Conservation (phyloP, 2,888 invertebrate species). For the Heterodera filipjevi region DNA sequence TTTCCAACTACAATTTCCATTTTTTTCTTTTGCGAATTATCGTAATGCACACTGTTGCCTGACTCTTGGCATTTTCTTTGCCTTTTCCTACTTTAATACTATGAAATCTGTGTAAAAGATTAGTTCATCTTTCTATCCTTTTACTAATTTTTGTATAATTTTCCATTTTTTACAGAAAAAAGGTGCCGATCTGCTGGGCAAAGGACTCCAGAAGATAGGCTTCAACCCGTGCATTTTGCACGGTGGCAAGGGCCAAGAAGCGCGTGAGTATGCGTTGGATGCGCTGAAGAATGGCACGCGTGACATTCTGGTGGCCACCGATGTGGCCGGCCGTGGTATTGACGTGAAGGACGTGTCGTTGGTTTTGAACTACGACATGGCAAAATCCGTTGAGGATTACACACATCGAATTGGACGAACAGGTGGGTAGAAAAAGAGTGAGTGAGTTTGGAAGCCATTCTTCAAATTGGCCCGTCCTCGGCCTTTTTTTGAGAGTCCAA, state of each 20-base stretch:
- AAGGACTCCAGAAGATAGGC: slow-evolving; percentile 92
- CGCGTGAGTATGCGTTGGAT: slow-evolving; percentile 94
- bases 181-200: slow-evolving; percentile 94
- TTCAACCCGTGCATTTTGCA: slow-evolving; percentile 96
- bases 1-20: too few species aligned
- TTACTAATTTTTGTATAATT: slow-evolving; percentile 5
- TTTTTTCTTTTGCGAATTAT: too few species aligned
- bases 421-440: slow-evolving; percentile 69
- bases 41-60: too few species aligned
- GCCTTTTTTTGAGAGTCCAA: too few species aligned
- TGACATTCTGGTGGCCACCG: slow-evolving; percentile 97
- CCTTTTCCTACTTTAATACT: too few species aligned
- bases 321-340: slow-evolving; percentile 99
- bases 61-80: too few species aligned
- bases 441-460: too few species aligned
- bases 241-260: slow-evolving; percentile 95
- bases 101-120: too few species aligned
- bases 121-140: too few species aligned
- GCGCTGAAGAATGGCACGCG: slow-evolving; percentile 93
- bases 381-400: slow-evolving; percentile 88
- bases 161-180: slow-evolving; percentile 19
- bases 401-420: slow-evolving; percentile 92
- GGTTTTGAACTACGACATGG: slow-evolving; percentile 99
- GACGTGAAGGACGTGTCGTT: slow-evolving; percentile 99
- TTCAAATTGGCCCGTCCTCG: too few species aligned